Evolutionary conservation across 1,140 invertebrate species (phyloP), one percentile per base, ranked within the genome.

Genomic region (Tetramorium simillimum): DNA sequence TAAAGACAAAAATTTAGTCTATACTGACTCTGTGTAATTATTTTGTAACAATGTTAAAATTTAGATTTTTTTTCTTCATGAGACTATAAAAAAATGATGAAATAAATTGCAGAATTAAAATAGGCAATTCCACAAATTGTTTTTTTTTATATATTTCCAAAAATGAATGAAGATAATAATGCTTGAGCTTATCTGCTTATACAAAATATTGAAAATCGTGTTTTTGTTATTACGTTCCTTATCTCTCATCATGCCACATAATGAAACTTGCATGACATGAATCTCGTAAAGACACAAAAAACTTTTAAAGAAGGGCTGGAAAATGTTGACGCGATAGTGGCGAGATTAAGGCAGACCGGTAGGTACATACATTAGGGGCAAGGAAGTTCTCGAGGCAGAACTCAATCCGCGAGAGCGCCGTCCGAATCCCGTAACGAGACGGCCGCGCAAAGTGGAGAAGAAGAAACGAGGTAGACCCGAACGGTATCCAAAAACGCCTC

Each of bases 401-500:
- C 80, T 73, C 37, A 43, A 73, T 73, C 2, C 80, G 80, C 46
- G 46, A 80, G 33, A 80, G 33, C 67, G 40, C 37, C 86, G 86
- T 89, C 89, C 86, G 82, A 90, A 89, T 88, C 88, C 87, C 85
- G 90, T 91, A 92, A 92, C 89, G 91, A 92, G 89, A 89, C 90
- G 89, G 86, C 40, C 87, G 86, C 77, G 84, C 28, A 89, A 90
- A 86, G 78, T 88, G 86, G 87, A 67, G 86, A 85, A 85, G 63
- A 76, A 81, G 76, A 86, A 73, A 76, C n/a, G 70, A 78, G 70
- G 87, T 65, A 62, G 88, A 77, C 46, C 58, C 33, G 75, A 72
- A 86, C 76, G 67, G 85, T 91, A 91, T 91, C 90, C 89, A 90
- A 90, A 93, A 93, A 92, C 86, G 67, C 88, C 88, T 91, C 88